These are phyloP conservation scores for Cyanocitta stelleri DNA, from an alignment of 2,113 vertebrate genomes.

Conservation along the genomic window DNA sequence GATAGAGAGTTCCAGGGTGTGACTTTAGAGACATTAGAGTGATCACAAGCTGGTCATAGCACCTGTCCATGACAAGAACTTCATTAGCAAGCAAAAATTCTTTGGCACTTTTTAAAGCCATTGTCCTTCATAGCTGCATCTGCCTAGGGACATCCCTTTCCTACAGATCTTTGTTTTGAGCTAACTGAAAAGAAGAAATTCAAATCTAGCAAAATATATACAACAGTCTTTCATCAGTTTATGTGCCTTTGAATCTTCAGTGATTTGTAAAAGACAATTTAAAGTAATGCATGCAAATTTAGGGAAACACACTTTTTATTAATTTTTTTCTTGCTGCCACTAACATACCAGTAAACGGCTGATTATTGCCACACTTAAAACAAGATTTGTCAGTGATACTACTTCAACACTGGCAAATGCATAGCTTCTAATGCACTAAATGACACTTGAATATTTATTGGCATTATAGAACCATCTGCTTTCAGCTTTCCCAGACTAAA, in stretches of 20 bases:
- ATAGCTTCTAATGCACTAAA: not conserved
- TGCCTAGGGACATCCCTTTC: not conserved
- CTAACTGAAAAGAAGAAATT: not conserved
- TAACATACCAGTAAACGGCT: not conserved
- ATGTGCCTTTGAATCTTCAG: not conserved
- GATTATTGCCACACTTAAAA: not conserved
- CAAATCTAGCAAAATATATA: not conserved
- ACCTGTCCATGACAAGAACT: not conserved
- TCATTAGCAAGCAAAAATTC: not conserved
- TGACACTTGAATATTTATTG: not conserved
- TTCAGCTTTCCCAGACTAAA: not conserved
- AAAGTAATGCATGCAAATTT: not conserved
- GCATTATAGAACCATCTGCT: not conserved
- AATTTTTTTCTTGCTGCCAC: not conserved
- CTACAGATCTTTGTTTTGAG: not conserved
- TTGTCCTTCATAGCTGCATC: not conserved
- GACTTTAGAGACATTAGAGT: not conserved
- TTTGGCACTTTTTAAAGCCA: not conserved
- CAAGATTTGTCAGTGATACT: not conserved
- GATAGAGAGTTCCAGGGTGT: not conserved
- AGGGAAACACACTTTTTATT: not conserved
- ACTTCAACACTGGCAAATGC: not conserved
- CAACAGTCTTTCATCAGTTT: not conserved
- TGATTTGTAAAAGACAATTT: not conserved
- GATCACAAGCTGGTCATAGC: not conserved